Base-by-base conservation (phyloP, 1,140 invertebrate species). In the Heliconius hermathena region DNA sequence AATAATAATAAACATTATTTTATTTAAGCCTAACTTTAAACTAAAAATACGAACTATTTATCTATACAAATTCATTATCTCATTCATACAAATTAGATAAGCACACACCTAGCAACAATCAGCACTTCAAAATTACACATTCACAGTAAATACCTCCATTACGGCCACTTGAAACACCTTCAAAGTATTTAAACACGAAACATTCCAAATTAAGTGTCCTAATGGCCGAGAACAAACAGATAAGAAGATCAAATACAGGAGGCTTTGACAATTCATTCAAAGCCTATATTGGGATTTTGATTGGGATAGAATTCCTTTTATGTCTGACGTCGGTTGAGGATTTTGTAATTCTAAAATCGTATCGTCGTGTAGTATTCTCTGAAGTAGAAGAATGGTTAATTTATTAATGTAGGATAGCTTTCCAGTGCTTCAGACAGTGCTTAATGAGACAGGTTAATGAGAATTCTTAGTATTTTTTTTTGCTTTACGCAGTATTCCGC, bases 141-240 rank as follows among this genome's bases (percentile, higher is more conserved):
- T 22, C 54, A 60, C n/a, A 60, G 20, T 60, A 60, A 60, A 60
- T 11, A 60, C 54, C 54, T 60, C 54, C 20, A 60, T 26, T 60
- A 2, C 9, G 54, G 8, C 54, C n/a, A 60, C n/a, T 57, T 57
- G 18, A n/a, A 57, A 57, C 20, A n/a, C 20, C 54, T 60, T 60
- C 20, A 60, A 60, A 60, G 54, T 57, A 57, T 60, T 60, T n/a
- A 60, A 60, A 60, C 54, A 60, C 3, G n/a, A 22, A 22, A 60
- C n/a, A 60, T n/a, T 60, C 18, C 54, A 60, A 60, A 60, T 60
- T 22, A 60, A 60, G n/a, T 26, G 54, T 60, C 54, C 54, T 60
- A 60, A 60, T 60, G n/a, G 54, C 18, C n/a, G 54, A 60, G 54
- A 11, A 60, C 54, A 60, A 60, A 22, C n/a, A 60, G 54, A 60